Evolutionary conservation across 1,140 invertebrate genomes (phyloP), one percentile per base, ranked within the genome.

Genomic region (Trichogramma pretiosum): DNA sequence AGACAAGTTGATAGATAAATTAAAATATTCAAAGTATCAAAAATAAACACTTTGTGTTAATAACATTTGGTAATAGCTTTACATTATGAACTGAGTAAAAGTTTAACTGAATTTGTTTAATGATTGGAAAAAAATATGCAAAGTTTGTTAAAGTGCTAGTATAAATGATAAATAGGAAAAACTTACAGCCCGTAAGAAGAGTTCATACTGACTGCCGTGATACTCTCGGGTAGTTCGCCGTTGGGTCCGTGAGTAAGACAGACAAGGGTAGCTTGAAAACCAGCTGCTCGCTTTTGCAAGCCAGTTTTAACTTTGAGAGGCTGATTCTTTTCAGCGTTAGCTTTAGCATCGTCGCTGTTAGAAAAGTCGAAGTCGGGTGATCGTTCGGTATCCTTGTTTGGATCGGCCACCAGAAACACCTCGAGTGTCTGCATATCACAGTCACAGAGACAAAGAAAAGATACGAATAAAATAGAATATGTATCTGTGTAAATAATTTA

Each of bases 121-220:
- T n/a, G n/a, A n/a, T n/a, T n/a, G n/a, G n/a, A n/a, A n/a, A n/a
- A n/a, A n/a, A n/a, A n/a, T n/a, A n/a, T n/a, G n/a, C n/a, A n/a
- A n/a, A n/a, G n/a, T n/a, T n/a, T n/a, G n/a, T n/a, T n/a, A n/a
- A n/a, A n/a, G n/a, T n/a, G n/a, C n/a, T n/a, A n/a, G n/a, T n/a
- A n/a, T n/a, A n/a, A n/a, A n/a, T n/a, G n/a, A n/a, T n/a, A n/a
- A n/a, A n/a, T n/a, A 48, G 17, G 9, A 3, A 2, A 37, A 53
- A 87, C 89, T 89, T 77, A 96, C 92, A 99, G 76, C 67, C 93
- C 93, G 74, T 94, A 96, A 21, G 88, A 89, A 55, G 94, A 95
- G 72, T 97, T 98, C 62, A 98, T 78, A 58, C 85, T 85, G 58
- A 98, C 80, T 48, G 89, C 84, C 46, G 90, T 86, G 44, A 97